Evolutionary conservation across 1,140 invertebrate species (phyloP).

Genomic region (Drosophila simulans): DNA sequence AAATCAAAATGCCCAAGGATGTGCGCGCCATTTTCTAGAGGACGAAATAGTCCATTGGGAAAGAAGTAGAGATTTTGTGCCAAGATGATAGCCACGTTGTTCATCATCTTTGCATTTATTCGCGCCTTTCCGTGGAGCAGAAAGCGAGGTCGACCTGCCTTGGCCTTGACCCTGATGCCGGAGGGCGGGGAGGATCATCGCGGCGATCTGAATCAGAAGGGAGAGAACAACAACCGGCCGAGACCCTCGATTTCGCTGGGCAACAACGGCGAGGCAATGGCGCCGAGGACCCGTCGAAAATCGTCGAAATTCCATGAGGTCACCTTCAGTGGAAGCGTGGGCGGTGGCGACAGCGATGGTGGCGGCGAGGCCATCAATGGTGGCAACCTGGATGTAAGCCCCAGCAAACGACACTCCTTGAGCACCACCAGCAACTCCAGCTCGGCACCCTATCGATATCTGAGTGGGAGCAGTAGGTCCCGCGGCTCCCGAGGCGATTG

Average conservation of each 20-base stretch:
- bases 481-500: conserved; percentile 56
- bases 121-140: conserved; percentile 83
- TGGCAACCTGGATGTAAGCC: not conserved
- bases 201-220: conserved; percentile 32
- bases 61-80: conserved; percentile 4
- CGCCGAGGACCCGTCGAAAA: conserved; percentile 57
- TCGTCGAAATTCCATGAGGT: conserved; percentile 80
- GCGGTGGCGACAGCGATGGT: conserved; percentile 74
- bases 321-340: conserved; percentile 79
- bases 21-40: conserved; percentile 11
- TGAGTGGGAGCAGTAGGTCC: conserved; percentile 41
- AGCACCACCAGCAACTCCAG: conserved; percentile 68
- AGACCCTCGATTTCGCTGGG: conserved; percentile 58
- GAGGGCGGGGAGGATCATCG: conserved; percentile 14
- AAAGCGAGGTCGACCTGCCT: conserved; percentile 46
- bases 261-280: conserved; percentile 47
- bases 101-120: conserved; percentile 84
- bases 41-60: conserved; percentile 1
- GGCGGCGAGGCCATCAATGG: conserved; percentile 8
- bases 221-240: conserved; percentile 60
- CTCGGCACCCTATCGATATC: conserved; percentile 56
- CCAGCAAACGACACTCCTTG: conserved; percentile 55
- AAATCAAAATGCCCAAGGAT: conserved; percentile 14
- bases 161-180: conserved; percentile 54
- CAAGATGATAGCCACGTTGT: conserved; percentile 83